Evolutionary conservation across 2,797 vertebrate species (phyloP).

Genomic region (Acipenser ruthenus): DNA sequence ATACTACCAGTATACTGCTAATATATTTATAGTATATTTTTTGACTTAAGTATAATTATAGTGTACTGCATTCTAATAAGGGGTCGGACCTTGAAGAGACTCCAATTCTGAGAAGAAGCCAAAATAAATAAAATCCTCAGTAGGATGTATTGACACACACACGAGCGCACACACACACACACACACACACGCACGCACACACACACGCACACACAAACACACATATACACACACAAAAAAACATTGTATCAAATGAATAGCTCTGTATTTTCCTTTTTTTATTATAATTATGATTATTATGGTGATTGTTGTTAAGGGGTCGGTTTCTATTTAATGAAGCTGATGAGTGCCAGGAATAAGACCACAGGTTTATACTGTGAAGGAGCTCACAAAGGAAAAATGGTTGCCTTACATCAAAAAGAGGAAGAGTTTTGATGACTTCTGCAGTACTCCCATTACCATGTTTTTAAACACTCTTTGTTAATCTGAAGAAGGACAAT

Average conservation of each 20-base stretch:
- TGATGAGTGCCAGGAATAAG: conserved; percentile 16
- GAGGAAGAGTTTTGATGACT: conserved; percentile 15
- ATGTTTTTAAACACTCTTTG: conserved; percentile 9
- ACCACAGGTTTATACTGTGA: conserved; percentile 82
- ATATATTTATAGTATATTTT: conserved; percentile 44
- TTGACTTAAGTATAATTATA: conserved; percentile 29
- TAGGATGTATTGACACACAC: conserved; percentile 26
- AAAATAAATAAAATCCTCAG: conserved; percentile 20
- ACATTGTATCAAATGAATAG: conserved; percentile 21
- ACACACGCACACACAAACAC: conserved; percentile 4
- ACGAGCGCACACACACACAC: background rate
- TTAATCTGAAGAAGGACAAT: conserved; percentile 30
- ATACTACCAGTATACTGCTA: conserved; percentile 28
- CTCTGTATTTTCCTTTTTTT: conserved; percentile 23
- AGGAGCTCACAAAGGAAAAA: conserved; percentile 55
- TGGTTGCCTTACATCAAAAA: conserved; percentile 68
- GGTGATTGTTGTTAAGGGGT: background rate
- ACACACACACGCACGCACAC: background rate
- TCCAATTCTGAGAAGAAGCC: conserved; percentile 18
- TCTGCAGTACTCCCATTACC: conserved; percentile 28
- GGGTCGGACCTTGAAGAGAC: conserved; percentile 24
- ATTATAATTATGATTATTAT: conserved; percentile 33
- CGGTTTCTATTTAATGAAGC: conserved; percentile 13
- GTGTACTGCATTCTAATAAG: conserved; percentile 31
- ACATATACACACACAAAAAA: conserved; percentile 7